Percentiles rank a stretch among this genome's conserved stretches.
These are phyloP conservation scores for Helogale parvula DNA, from an alignment of 2,113 vertebrate species.

Conservation along the genomic window DNA sequence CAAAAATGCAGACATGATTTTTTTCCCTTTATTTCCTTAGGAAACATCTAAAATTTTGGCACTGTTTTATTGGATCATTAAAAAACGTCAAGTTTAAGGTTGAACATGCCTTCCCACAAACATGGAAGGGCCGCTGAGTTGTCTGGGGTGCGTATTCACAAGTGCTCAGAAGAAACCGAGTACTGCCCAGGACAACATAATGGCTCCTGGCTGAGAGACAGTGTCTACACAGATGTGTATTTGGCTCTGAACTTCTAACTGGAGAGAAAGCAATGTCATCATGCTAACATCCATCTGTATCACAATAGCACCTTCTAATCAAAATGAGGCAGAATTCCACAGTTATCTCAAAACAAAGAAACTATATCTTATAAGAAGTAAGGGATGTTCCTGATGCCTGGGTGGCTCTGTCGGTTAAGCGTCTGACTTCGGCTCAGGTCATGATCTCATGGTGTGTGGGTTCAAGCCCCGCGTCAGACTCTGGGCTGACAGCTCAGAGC, in stretches of 20 bases:
- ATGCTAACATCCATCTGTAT: background rate
- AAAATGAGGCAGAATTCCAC: background rate
- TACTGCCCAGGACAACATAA: background rate
- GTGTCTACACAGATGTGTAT: background rate
- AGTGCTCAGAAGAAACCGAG: background rate
- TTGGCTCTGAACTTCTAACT: background rate
- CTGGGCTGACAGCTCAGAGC: no score
- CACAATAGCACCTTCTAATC: background rate
- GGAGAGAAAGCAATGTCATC: background rate
- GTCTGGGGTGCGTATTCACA: background rate
- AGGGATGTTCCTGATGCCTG: background rate
- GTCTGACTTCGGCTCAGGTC: no score
- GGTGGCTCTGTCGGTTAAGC: no score
- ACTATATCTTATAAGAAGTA: background rate
- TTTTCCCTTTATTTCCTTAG: background rate
- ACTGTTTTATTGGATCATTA: background rate
- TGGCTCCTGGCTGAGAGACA: background rate
- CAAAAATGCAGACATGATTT: background rate
- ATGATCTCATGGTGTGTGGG: no score
- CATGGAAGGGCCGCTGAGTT: background rate
- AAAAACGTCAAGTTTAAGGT: background rate
- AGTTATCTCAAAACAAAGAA: background rate
- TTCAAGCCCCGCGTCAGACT: no score
- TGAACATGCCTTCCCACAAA: background rate
- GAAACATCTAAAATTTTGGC: background rate